These are phyloP conservation scores for Megalonaias nervosa DNA, from an alignment of 1,140 invertebrate species.

Conservation along the genomic window DNA sequence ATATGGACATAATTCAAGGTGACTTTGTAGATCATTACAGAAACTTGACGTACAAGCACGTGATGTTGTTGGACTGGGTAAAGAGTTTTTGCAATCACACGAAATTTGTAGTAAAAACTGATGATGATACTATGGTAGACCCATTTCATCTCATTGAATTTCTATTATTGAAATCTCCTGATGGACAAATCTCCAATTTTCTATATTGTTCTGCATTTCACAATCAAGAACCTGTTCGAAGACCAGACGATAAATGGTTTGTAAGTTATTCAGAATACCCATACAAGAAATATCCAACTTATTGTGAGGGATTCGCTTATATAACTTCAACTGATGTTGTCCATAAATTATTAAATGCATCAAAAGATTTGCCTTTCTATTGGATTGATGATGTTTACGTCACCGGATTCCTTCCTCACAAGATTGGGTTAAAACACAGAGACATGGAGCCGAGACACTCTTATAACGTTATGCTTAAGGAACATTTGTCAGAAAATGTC, in stretches of 20 bases:
- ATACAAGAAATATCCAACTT: slow-evolving; percentile 28
- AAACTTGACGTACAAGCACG: slow-evolving; percentile 73
- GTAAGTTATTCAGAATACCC: slow-evolving; percentile 18
- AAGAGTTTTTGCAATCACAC: slow-evolving; percentile 76
- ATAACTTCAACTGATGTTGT: slow-evolving; percentile 24
- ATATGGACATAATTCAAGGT: slow-evolving; percentile 54
- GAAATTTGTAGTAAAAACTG: slow-evolving; percentile 86
- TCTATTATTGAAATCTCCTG: slow-evolving; percentile 10
- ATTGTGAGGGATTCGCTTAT: slow-evolving; percentile 36
- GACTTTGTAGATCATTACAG: slow-evolving; percentile 58
- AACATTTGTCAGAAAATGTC: slow-evolving; percentile 13
- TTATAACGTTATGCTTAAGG: slow-evolving; percentile 9
- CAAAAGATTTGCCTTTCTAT: slow-evolving; percentile 27
- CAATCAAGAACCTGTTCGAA: slow-evolving; percentile 17
- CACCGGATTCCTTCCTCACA: slow-evolving; percentile 20
- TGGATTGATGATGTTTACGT: slow-evolving; percentile 42
- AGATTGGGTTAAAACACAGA: slow-evolving; percentile 11
- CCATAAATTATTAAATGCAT: slow-evolving; percentile 20
- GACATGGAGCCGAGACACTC: slow-evolving; percentile 19
- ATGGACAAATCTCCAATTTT: slow-evolving; percentile 21
- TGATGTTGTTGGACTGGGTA: slow-evolving; percentile 89
- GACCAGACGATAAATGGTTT: slow-evolving; percentile 19
- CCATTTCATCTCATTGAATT: slow-evolving; percentile 19
- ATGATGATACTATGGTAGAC: slow-evolving; percentile 86
- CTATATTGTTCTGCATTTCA: slow-evolving; percentile 13